Percentiles rank a stretch among this genome's conserved stretches.
phyloP scores from a whole-genome alignment of 2,113 vertebrate genomes.

The pig (Sus scrofa) region DNA sequence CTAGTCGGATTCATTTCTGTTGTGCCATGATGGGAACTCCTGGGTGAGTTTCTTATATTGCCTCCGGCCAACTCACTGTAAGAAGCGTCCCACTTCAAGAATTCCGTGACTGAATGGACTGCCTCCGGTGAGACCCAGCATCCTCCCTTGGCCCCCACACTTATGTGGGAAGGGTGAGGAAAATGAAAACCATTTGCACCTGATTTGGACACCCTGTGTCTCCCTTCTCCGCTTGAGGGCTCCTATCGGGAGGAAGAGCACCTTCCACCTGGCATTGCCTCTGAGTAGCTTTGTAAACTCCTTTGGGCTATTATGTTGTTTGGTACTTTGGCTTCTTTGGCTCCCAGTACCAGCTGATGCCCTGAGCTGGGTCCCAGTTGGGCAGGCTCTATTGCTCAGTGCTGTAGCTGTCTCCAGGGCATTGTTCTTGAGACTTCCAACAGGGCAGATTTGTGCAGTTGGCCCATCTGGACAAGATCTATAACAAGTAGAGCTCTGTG shows the following conservation, averaged over 20 bases:
- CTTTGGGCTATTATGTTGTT: slow-evolving; percentile 79
- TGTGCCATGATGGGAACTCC: too few species aligned
- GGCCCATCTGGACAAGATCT: slow-evolving; percentile 84
- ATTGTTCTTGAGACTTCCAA: slow-evolving; percentile 85
- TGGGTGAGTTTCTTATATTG: not conserved
- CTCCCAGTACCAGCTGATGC: slow-evolving; percentile 82
- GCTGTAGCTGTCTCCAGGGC: slow-evolving; percentile 80
- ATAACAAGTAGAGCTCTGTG: slow-evolving; percentile 84
- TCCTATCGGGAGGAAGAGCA: not conserved
- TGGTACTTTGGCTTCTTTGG: slow-evolving; percentile 80
- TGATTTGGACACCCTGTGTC: slow-evolving; percentile 5
- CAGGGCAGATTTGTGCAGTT: slow-evolving; percentile 85
- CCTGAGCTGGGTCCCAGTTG: slow-evolving; percentile 78
- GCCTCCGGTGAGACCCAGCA: not conserved
- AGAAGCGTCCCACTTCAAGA: slow-evolving; percentile 41
- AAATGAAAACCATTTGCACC: slow-evolving; percentile 60
- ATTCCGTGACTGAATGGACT: not conserved
- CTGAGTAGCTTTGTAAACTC: slow-evolving; percentile 79
- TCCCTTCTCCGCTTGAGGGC: slow-evolving; percentile 13
- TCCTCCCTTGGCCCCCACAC: not conserved
- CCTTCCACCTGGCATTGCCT: slow-evolving; percentile 71
- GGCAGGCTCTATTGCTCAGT: slow-evolving; percentile 78
- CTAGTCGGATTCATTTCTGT: too few species aligned
- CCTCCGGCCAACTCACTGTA: not conserved
- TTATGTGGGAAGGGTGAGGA: slow-evolving; percentile 28